These are phyloP conservation scores for Pavo muticus DNA, from an alignment of 2,113 vertebrate genomes.

Conservation along the genomic window DNA sequence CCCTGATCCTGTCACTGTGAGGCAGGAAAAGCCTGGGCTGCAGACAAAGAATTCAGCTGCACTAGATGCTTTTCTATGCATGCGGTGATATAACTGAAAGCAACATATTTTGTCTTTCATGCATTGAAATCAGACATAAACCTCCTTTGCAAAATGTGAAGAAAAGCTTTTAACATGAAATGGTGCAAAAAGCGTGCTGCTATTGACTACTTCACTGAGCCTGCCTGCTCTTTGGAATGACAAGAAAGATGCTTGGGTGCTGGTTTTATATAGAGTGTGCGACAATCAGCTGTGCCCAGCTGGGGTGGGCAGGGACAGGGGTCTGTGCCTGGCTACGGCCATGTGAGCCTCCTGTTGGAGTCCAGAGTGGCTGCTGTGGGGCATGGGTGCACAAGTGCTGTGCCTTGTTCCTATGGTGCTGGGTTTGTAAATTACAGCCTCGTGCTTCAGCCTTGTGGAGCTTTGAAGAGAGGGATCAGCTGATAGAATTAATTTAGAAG, in stretches of 20 bases:
- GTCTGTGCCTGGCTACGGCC: not conserved
- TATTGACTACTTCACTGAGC: not conserved
- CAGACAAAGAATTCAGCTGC: constrained; percentile 69
- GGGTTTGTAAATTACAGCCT: rapidly evolving
- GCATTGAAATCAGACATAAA: not conserved
- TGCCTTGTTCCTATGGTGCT: not conserved
- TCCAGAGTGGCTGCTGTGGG: not conserved
- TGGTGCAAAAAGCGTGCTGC: not conserved
- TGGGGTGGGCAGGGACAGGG: not conserved
- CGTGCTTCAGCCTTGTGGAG: not conserved
- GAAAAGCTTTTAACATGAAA: not conserved
- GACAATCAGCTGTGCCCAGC: constrained; percentile 17
- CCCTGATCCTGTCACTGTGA: constrained; percentile 83
- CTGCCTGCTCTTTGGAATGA: not conserved
- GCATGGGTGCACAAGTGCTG: rapidly evolving
- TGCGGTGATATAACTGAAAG: constrained; percentile 25
- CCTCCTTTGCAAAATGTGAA: not conserved
- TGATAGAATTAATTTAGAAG: not conserved
- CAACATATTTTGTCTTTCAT: not conserved
- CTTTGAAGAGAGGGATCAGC: not conserved
- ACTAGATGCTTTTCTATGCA: not conserved
- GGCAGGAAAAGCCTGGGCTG: constrained; percentile 73
- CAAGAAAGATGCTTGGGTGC: not conserved
- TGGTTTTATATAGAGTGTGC: not conserved
- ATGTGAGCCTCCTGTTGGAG: not conserved